phyloP scores from a whole-genome alignment of 1,140 invertebrate genomes.

The Aphelenchoides avenae region DNA sequence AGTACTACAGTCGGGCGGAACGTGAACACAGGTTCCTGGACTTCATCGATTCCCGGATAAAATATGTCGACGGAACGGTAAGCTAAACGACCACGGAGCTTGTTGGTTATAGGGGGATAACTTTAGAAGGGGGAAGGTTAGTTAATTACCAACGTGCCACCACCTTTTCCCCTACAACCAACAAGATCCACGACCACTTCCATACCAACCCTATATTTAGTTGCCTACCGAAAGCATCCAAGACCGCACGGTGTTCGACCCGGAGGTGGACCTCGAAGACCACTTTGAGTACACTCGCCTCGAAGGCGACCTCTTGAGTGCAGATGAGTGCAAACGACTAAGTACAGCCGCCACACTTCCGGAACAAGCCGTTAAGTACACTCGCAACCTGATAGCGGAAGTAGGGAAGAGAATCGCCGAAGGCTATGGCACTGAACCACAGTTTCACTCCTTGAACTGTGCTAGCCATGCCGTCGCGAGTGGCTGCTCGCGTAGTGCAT shows the following conservation, averaged over 20 bases:
- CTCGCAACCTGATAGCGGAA: constrained; percentile 12
- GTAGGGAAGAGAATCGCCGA: constrained; percentile 14
- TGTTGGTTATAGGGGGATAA: not conserved
- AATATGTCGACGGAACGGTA: constrained; percentile 29
- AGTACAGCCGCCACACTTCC: constrained; percentile 19
- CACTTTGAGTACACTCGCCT: constrained; percentile 38
- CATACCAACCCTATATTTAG: constrained; percentile 27
- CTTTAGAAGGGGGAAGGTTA: too few species aligned
- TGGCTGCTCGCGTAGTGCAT: not conserved
- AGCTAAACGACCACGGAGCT: not conserved
- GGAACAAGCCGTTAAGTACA: constrained; percentile 4
- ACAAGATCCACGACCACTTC: too few species aligned
- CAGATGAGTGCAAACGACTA: too few species aligned
- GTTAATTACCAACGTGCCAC: too few species aligned
- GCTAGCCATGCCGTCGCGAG: constrained; percentile 9
- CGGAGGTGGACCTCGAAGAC: constrained; percentile 31
- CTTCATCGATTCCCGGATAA: constrained; percentile 42
- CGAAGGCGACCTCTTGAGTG: constrained; percentile 32
- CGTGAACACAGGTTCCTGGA: constrained; percentile 35
- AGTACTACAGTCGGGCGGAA: constrained; percentile 19
- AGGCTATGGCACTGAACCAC: constrained; percentile 7
- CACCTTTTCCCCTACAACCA: too few species aligned
- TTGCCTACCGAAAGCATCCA: constrained; percentile 31
- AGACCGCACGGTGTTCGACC: constrained; percentile 26
- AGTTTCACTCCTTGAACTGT: constrained; percentile 14